A percentile compares a stretch with the other conserved stretches of the same genome.
Evolutionary conservation across 2,888 invertebrate species (phyloP).

Genomic region (Trypoxylon attenuatum): DNA sequence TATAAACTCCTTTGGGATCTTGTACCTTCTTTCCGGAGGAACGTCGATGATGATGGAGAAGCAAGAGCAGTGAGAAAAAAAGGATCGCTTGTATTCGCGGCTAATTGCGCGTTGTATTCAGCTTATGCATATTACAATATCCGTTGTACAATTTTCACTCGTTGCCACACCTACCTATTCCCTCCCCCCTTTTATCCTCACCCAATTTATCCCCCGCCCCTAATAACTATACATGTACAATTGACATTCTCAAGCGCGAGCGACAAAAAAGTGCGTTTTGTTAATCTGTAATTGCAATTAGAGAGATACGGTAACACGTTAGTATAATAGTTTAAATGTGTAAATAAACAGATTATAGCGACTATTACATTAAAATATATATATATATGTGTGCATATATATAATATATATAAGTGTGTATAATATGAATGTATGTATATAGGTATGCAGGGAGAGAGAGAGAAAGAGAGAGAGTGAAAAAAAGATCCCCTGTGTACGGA

Average conservation of each 20-base stretch:
- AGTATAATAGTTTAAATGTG: slow-evolving; percentile 65
- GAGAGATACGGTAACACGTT: slow-evolving; percentile 40
- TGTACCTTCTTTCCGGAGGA: slow-evolving; percentile 8
- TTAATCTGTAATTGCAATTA: slow-evolving; percentile 44
- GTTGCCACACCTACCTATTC: slow-evolving; percentile 42
- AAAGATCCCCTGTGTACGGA: slow-evolving; percentile 21
- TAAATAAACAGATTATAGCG: slow-evolving; percentile 63
- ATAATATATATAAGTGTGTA: slow-evolving; percentile 13
- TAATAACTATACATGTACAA: slow-evolving; percentile 44
- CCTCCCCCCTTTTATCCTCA: too few relatives aligned
- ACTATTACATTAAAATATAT: slow-evolving; percentile 43
- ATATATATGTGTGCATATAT: slow-evolving; percentile 43
- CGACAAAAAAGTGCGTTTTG: slow-evolving; percentile 40
- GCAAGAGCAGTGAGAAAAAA: background rate
- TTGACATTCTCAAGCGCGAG: slow-evolving; percentile 41
- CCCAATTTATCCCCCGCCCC: too few relatives aligned
- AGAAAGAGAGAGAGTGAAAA: background rate
- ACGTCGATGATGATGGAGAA: background rate
- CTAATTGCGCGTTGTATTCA: slow-evolving; percentile 34
- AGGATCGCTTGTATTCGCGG: slow-evolving; percentile 33
- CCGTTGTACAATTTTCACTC: slow-evolving; percentile 57
- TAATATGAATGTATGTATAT: slow-evolving; percentile 12
- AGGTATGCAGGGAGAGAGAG: background rate
- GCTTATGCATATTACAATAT: slow-evolving; percentile 39
- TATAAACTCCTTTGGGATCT: slow-evolving; percentile 38